phyloP scores from a whole-genome alignment of 2,797 vertebrate genomes.

The Sebastolobus alascanus region DNA sequence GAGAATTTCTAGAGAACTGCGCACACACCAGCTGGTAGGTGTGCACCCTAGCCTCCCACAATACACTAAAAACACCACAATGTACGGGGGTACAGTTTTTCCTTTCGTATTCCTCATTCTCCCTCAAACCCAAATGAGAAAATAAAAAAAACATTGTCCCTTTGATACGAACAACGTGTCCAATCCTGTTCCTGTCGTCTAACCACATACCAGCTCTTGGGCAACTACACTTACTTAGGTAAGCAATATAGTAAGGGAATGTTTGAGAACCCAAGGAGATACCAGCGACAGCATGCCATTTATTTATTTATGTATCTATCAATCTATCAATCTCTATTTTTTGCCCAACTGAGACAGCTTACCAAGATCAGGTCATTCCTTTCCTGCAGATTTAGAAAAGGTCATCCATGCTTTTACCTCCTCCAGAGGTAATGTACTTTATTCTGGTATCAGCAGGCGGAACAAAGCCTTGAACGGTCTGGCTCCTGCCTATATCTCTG shows the following conservation, averaged over 20 bases:
- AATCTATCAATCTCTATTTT: background rate
- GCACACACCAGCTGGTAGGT: background rate
- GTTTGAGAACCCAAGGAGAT: background rate
- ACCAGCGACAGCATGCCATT: background rate
- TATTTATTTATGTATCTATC: background rate
- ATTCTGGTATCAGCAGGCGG: too few relatives aligned
- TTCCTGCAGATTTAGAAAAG: too few relatives aligned
- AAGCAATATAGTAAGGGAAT: background rate
- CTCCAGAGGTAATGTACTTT: too few relatives aligned
- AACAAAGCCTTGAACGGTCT: too few relatives aligned
- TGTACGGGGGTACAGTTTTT: background rate
- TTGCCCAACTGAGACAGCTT: too few relatives aligned
- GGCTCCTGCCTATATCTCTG: too few relatives aligned
- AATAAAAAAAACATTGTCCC: background rate
- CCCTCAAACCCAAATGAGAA: background rate
- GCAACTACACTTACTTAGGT: constrained; percentile 11
- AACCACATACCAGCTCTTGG: constrained; percentile 54
- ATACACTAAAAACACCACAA: background rate
- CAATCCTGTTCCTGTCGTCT: constrained; percentile 38
- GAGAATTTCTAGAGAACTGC: background rate
- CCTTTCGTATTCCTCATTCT: background rate
- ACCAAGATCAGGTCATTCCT: too few relatives aligned
- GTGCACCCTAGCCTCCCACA: background rate
- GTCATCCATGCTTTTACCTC: too few relatives aligned
- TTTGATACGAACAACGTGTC: constrained; percentile 27